phyloP scores from a whole-genome alignment of 2,113 vertebrate species.

The Arenaria interpres region DNA sequence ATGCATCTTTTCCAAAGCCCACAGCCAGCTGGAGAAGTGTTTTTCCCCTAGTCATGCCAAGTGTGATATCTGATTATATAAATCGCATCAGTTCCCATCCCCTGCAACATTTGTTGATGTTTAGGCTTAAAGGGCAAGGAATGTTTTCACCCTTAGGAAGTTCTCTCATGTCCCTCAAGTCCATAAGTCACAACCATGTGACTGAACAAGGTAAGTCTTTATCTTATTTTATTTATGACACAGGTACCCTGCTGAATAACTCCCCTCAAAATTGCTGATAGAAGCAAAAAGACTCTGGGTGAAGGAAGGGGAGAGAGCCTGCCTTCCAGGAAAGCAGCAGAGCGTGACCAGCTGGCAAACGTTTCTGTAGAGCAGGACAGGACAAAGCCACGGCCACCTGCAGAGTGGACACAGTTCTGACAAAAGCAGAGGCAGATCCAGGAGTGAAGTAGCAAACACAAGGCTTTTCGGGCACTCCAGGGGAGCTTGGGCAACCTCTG shows the following conservation, averaged over 20 bases:
- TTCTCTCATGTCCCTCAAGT: neutral
- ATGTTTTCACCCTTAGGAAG: neutral
- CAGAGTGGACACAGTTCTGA: neutral
- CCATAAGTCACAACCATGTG: neutral
- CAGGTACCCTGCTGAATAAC: neutral
- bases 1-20: slow-evolving; percentile 63
- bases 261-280: neutral
- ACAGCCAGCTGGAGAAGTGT: slow-evolving; percentile 55
- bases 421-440: neutral
- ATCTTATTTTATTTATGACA: neutral
- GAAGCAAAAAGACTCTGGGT: neutral
- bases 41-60: slow-evolving; percentile 51
- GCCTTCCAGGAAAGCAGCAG: neutral
- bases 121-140: slow-evolving; percentile 24
- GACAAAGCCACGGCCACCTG: neutral
- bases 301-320: neutral
- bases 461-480: neutral
- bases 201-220: neutral
- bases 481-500: neutral
- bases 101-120: neutral
- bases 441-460: neutral
- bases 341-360: neutral
- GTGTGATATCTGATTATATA: slow-evolving; percentile 49
- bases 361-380: neutral
- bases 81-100: slow-evolving; percentile 1